Evolutionary conservation across 1,140 invertebrate species (phyloP).

Genomic region (Oreohelix idahoensis): DNA sequence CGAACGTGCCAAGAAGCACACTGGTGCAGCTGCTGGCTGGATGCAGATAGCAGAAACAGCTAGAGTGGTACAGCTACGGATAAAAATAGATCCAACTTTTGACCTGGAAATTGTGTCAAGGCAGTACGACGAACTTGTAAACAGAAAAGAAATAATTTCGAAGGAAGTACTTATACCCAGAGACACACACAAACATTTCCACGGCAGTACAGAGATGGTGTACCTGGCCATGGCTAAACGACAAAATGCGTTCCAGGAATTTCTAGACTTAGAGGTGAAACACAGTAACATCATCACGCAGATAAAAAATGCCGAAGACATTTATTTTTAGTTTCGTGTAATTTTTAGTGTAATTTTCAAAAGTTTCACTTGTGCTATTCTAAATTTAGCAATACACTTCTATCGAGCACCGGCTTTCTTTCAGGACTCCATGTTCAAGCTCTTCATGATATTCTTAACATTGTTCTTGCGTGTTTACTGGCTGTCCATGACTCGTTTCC

Average conservation of each 20-base stretch:
- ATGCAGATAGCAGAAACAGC: not conserved
- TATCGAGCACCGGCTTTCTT: no score
- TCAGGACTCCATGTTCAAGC: no score
- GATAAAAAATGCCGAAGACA: not conserved
- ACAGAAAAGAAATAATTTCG: not conserved
- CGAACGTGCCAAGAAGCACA: conserved; percentile 6
- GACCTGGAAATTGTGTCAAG: not conserved
- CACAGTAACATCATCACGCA: not conserved
- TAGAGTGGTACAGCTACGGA: not conserved
- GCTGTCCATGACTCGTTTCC: no score
- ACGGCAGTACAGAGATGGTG: not conserved
- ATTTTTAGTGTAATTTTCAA: no score
- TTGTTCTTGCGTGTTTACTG: no score
- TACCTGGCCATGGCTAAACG: not conserved
- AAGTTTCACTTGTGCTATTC: no score
- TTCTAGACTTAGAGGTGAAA: not conserved
- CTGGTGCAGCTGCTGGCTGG: conserved; percentile 7
- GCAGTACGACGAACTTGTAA: not conserved
- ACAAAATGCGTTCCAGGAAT: not conserved
- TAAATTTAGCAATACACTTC: no score
- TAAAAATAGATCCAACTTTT: not conserved
- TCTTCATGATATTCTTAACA: no score
- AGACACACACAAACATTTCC: not conserved
- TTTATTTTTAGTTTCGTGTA: not conserved
- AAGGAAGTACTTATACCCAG: conserved; percentile 4